These are phyloP conservation scores for Tapera naevia DNA, from an alignment of 2,797 vertebrate species.

Conservation along the genomic window DNA sequence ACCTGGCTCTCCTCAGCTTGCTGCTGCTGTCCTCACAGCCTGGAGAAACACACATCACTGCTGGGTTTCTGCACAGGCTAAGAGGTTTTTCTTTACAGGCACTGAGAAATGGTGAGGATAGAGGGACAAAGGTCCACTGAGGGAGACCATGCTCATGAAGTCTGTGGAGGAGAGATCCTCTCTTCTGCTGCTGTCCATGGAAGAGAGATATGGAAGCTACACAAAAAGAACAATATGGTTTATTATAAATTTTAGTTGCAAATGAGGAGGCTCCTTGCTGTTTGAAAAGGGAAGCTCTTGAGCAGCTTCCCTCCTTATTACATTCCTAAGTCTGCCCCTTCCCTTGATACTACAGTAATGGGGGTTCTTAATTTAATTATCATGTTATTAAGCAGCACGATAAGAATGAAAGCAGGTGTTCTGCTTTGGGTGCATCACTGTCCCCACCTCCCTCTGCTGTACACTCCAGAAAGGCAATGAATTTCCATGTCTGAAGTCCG, in stretches of 20 bases:
- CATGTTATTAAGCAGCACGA: not conserved
- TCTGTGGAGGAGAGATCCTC: too few relatives aligned
- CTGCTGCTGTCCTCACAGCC: not conserved
- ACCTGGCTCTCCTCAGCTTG: not conserved
- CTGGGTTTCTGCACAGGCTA: not conserved
- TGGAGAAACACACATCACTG: not conserved
- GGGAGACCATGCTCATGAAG: not conserved
- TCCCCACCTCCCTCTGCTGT: not conserved
- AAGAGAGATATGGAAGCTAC: not conserved
- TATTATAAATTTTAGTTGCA: not conserved
- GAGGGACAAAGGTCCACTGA: accelerated
- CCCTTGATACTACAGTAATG: not conserved
- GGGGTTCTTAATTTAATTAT: not conserved
- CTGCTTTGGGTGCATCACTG: not conserved
- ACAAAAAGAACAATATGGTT: not conserved
- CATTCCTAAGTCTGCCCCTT: not conserved
- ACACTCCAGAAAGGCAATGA: not conserved
- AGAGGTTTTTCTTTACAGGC: not conserved
- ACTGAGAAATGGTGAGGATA: not conserved
- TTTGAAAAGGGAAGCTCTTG: not conserved
- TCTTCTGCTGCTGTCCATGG: not conserved
- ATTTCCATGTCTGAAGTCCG: not conserved
- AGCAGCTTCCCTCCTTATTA: not conserved
- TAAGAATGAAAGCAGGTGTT: not conserved
- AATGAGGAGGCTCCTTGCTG: not conserved